Base-by-base conservation (phyloP, 1,140 invertebrate genomes). In the Procambarus clarkii region DNA sequence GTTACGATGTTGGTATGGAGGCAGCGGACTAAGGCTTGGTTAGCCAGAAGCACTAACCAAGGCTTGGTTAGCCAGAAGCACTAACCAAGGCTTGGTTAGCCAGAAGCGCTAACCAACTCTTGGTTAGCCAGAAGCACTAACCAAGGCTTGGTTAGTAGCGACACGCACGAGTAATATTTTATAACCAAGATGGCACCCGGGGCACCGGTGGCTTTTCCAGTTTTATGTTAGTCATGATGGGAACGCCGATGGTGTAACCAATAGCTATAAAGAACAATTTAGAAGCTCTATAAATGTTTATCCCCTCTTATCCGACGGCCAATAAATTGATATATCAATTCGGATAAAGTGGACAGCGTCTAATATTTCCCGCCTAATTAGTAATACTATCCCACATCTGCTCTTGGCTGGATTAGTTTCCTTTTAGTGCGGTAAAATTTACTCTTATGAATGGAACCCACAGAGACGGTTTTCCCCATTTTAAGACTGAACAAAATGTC, bases 251-350 rank as follows among this genome's bases (percentile, higher is more conserved):
- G 89, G 82, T 91, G 74, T 91, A 91, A 86, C 89, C 89, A 91
- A 85, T 91, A 91, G 74, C 89, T 71, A 86, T 91, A 91, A 91
- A 91, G 89, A 91, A 91, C 85, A 86, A 91, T 91, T 91, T 91
- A 91, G 82, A 91, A 85, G 89, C 82, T 86, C 89, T 91, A 91
- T 91, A 91, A 91, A 91, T 91, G 89, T 91, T 91, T 84, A 84
- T 84, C 80, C 88, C 69, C 64, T 58, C 34, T 64, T 34, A 50
- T 34, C 74, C 45, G 60, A 46, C 74, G 74, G 82, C 82, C 86
- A 91, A 91, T 91, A 91, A 91, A 91, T 91, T 91, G 89, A 91
- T 91, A 86, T 91, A 91, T 91, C 89, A 85, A 91, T 91, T 91
- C 89, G 85, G 89, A 91, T 91, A 91, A 91, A 91, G 89, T 91